Conservation (phyloP, 2,888 invertebrate genomes). For the Eugnorisma glareosa region DNA sequence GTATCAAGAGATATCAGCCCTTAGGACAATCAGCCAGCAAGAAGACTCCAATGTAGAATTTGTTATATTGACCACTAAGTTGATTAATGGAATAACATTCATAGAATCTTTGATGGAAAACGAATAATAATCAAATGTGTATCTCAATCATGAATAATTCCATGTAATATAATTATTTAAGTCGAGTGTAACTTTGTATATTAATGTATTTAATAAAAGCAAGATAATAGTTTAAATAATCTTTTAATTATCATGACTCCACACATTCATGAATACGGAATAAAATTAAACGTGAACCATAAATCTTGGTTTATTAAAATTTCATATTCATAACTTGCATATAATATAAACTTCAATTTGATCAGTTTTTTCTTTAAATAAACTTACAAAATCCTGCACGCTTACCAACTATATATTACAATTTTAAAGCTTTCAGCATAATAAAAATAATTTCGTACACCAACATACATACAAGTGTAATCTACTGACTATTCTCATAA, state of each 20-base stretch:
- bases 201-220: conserved; percentile 67
- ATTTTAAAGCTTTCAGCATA: conserved; percentile 90
- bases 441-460: conserved; percentile 87
- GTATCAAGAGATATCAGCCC: conserved; percentile 96
- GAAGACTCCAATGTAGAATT: conserved; percentile 97
- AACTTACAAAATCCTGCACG: conserved; percentile 89
- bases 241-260: conserved; percentile 75
- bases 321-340: conserved; percentile 88
- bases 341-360: conserved; percentile 89
- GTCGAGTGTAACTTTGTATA: conserved; percentile 40
- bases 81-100: conserved; percentile 97
- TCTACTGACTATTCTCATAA: conserved; percentile 87
- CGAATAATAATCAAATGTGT: conserved; percentile 70
- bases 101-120: conserved; percentile 93
- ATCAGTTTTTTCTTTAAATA: conserved; percentile 87
- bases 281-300: conserved; percentile 81
- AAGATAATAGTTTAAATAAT: conserved; percentile 71
- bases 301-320: conserved; percentile 87
- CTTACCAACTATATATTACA: conserved; percentile 89
- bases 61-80: conserved; percentile 96
- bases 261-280: conserved; percentile 72
- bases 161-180: conserved; percentile 17
- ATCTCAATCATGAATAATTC: conserved; percentile 26
- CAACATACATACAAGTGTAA: conserved; percentile 70
- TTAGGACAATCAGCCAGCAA: conserved; percentile 93